Conservation (phyloP, 2,797 vertebrate genomes). For the Danio albolineatus region DNA sequence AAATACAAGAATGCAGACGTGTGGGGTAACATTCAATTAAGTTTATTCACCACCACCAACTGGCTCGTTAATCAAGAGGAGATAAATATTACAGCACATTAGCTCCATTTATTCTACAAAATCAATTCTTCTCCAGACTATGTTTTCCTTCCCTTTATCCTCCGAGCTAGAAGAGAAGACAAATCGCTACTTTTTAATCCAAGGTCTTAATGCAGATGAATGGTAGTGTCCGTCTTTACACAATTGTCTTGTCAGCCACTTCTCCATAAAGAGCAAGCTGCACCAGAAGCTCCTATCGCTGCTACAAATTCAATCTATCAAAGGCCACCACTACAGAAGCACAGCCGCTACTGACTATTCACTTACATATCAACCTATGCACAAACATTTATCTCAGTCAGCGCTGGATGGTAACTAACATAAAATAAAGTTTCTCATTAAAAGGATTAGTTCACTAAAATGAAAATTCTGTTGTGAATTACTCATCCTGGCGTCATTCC, state of each 20-base stretch:
- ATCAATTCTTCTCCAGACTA: slow-evolving; percentile 67
- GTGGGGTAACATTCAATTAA: slow-evolving; percentile 72
- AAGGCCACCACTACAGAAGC: slow-evolving; percentile 2
- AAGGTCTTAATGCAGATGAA: slow-evolving; percentile 76
- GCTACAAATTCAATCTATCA: slow-evolving; percentile 37
- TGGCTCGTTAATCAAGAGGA: slow-evolving; percentile 68
- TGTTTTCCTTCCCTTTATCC: slow-evolving; percentile 55
- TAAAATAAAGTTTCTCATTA: no score
- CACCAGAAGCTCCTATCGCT: slow-evolving; percentile 53
- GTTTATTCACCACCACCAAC: slow-evolving; percentile 55
- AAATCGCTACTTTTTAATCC: slow-evolving; percentile 74
- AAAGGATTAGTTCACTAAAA: no score
- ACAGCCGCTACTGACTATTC: background rate
- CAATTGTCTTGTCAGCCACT: slow-evolving; percentile 61
- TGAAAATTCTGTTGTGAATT: no score
- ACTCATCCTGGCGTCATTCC: no score
- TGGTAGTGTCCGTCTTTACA: slow-evolving; percentile 66
- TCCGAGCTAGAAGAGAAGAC: slow-evolving; percentile 66
- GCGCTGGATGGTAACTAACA: background rate
- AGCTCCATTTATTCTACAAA: slow-evolving; percentile 72
- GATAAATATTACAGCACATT: slow-evolving; percentile 75
- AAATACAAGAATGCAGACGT: slow-evolving; percentile 33
- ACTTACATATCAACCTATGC: background rate
- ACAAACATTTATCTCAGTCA: background rate
- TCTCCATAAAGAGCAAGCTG: slow-evolving; percentile 58